Percentiles rank a stretch among this genome's conserved stretches.
Evolutionary conservation across 2,888 invertebrate genomes (phyloP).

Genomic region (Napeogenes inachia): DNA sequence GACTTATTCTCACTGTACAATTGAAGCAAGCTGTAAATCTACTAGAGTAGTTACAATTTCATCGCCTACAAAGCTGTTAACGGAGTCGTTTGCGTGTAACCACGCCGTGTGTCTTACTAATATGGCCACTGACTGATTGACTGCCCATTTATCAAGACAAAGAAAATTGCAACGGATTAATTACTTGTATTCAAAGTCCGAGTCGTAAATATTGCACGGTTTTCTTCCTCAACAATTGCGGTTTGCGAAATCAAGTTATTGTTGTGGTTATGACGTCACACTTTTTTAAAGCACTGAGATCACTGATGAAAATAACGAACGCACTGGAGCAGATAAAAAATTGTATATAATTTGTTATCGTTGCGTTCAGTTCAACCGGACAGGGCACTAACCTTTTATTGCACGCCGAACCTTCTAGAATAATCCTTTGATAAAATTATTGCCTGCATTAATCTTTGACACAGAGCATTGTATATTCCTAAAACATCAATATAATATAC

Average conservation of each 20-base stretch:
- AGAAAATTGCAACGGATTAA: conserved; percentile 18
- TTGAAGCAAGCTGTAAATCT: conserved; percentile 22
- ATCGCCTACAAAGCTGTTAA: conserved; percentile 25
- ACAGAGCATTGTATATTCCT: neutral
- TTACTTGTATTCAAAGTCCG: conserved; percentile 13
- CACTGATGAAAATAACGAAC: conserved; percentile 42
- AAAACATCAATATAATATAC: neutral
- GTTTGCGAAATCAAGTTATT: conserved; percentile 7
- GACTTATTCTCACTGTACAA: conserved; percentile 18
- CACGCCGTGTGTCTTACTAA: conserved; percentile 25
- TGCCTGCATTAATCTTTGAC: neutral
- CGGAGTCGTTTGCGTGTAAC: conserved; percentile 25
- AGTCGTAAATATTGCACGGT: conserved; percentile 9
- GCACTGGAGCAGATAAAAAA: conserved; percentile 21
- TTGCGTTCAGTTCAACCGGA: conserved; percentile 13
- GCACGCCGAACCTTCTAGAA: conserved; percentile 2
- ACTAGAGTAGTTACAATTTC: conserved; percentile 20
- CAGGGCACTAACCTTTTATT: conserved; percentile 22
- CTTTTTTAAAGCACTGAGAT: conserved; percentile 45
- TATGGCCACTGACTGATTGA: conserved; percentile 21
- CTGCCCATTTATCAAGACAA: conserved; percentile 22
- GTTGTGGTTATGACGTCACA: conserved; percentile 17
- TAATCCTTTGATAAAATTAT: conserved; percentile 3
- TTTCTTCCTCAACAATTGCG: conserved; percentile 15
- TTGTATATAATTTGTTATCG: conserved; percentile 26